These are phyloP conservation scores for Hippopotamus amphibius DNA, from an alignment of 2,113 vertebrate species.

Conservation along the genomic window DNA sequence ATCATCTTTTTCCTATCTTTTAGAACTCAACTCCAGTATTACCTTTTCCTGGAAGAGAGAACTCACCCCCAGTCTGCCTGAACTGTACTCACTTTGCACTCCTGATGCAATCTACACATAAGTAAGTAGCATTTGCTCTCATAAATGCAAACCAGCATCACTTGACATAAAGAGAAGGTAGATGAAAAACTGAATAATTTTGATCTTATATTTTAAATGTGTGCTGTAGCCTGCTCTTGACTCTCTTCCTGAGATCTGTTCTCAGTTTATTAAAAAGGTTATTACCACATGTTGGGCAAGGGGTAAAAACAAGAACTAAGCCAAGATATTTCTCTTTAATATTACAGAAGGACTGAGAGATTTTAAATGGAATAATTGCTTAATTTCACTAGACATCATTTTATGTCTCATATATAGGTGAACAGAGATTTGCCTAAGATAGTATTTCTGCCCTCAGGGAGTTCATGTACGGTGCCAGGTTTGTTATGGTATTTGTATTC, in stretches of 20 bases:
- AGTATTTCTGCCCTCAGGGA: neutral
- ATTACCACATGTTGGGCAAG: neutral
- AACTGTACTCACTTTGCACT: neutral
- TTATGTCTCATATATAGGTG: neutral
- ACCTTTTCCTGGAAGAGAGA: neutral
- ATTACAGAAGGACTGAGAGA: neutral
- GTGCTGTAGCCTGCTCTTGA: neutral
- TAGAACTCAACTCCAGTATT: neutral
- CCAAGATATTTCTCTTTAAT: neutral
- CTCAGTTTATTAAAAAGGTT: constrained; percentile 13
- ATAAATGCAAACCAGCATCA: neutral
- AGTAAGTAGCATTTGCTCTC: neutral
- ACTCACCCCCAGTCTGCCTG: neutral
- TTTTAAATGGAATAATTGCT: neutral
- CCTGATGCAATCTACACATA: neutral
- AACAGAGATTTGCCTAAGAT: neutral
- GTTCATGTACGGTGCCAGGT: neutral
- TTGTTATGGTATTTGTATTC: neutral
- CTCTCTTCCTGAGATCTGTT: neutral
- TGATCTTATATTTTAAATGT: neutral
- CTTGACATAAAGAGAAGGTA: neutral
- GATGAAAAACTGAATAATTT: neutral
- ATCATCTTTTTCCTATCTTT: neutral
- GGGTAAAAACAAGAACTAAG: neutral
- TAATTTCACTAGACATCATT: neutral